Evolutionary conservation across 2,797 vertebrate genomes (phyloP).

Genomic region (Avahi laniger): DNA sequence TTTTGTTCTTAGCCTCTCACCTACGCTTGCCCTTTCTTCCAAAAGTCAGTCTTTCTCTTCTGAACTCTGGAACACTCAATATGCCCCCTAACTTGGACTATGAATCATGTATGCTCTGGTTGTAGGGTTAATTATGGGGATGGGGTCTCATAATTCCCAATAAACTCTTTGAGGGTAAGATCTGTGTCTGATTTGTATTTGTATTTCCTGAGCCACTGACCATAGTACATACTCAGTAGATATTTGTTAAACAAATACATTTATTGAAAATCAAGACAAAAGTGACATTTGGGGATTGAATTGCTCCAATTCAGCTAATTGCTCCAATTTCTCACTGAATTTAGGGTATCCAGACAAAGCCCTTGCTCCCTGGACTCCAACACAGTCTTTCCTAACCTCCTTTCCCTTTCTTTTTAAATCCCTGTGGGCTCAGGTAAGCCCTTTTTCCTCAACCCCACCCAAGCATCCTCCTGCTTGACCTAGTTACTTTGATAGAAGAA

Average conservation of each 20-base stretch:
- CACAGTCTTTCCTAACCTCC: conserved; percentile 17
- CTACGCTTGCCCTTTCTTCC: background rate
- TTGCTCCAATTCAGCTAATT: background rate
- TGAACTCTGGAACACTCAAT: background rate
- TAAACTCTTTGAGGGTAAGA: background rate
- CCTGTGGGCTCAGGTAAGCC: background rate
- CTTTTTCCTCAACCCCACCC: background rate
- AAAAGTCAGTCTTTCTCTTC: background rate
- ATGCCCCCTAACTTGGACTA: background rate
- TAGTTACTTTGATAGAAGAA: conserved; percentile 62
- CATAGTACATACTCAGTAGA: background rate
- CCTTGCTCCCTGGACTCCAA: background rate
- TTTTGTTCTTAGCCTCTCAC: background rate
- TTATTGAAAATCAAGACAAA: conserved; percentile 22
- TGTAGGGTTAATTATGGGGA: background rate
- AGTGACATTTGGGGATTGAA: background rate
- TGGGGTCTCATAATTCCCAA: background rate
- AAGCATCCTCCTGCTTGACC: conserved; percentile 24
- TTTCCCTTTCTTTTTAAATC: background rate
- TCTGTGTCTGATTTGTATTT: background rate
- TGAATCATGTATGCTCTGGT: background rate
- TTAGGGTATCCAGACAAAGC: conserved; percentile 5
- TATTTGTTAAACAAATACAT: background rate
- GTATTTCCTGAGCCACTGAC: background rate
- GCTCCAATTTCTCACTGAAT: conserved; percentile 36